A percentile compares a stretch with the other conserved stretches of the same genome.
phyloP scores from a whole-genome alignment of 2,113 vertebrate species.

The Agapornis roseicollis region DNA sequence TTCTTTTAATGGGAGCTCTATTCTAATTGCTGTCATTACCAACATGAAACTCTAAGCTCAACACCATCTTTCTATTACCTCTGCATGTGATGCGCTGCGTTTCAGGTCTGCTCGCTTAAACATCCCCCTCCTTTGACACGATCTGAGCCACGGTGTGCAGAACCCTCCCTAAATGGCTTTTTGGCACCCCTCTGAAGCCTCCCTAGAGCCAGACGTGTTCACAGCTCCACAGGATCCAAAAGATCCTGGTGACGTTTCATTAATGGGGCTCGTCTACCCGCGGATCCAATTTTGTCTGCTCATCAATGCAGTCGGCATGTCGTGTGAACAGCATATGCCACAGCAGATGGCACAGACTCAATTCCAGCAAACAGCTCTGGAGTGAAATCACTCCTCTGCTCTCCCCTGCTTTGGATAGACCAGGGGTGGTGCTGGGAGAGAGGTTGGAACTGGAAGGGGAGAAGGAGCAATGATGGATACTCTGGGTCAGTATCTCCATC shows the following conservation, averaged over 20 bases:
- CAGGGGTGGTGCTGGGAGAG: not conserved
- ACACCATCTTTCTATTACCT: not conserved
- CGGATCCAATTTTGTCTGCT: not conserved
- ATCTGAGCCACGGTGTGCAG: accelerated
- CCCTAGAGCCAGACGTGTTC: not conserved
- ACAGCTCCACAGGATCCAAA: not conserved
- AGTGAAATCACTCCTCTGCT: not conserved
- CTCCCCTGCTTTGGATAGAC: not conserved
- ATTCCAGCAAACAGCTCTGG: not conserved
- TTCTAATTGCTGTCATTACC: conserved; percentile 52
- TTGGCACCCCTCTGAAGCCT: not conserved
- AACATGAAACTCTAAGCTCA: not conserved
- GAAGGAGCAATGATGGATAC: accelerated
- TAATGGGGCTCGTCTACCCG: not conserved
- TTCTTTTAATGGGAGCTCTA: conserved; percentile 18
- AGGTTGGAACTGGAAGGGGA: not conserved
- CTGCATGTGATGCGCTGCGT: not conserved
- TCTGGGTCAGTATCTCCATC: not conserved
- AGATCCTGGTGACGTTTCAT: not conserved
- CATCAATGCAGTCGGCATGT: not conserved
- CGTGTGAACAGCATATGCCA: conserved; percentile 26
- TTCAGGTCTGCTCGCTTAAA: not conserved
- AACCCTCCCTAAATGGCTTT: not conserved
- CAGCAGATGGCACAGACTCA: conserved; percentile 43
- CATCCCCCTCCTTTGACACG: accelerated